Evolutionary conservation across 2,888 invertebrate species (phyloP), one percentile per base, ranked within the genome.

Genomic region (Magallana nippona): DNA sequence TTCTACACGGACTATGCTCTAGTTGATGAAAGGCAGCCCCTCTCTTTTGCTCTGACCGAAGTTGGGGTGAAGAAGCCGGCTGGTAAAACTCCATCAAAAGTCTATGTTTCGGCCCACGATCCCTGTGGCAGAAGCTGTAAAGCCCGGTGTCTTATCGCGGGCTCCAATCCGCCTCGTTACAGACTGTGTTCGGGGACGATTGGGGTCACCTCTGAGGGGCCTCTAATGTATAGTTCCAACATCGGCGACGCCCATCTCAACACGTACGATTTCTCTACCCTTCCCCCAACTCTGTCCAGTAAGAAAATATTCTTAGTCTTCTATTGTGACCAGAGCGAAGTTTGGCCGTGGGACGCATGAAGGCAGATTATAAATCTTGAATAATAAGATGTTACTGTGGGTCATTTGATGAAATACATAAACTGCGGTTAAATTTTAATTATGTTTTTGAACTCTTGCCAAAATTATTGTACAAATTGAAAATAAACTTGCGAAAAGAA

Each of bases 1-100:
- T 83, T 85, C 19, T 88, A 83, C 56, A 88, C 87, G 81, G 89
- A 90, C 62, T 86, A 88, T 57, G 87, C 85, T 1, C 86, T 88
- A 56, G 79, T 88, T 0, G 84, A 87, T 55, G 87, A 86, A 58
- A 82, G 86, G 13, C 79, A 88, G 1, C 82, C 87, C 1, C 79
- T 89, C 0, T 85, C 87, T 1, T 87, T 86, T 27, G 80, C 71
- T 11, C n/a, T 79, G n/a, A 82, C 88, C 5, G 89, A 87, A 15
- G 78, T 89, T 15, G 89, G 84, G 2, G 84, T 90, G 5, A 87
- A 82, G 22, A 86, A 79, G 10, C 85, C 85, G 17, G 27, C 15
- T 57, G 15, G 60, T 1, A 82, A 79, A 44, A 19, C 56, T 22
- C 55, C 58, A 19, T 63, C 71, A 1, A 83, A 79, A 60, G 79